Conservation (phyloP, 1,140 invertebrate genomes). For the Melanaphis sacchari region DNA sequence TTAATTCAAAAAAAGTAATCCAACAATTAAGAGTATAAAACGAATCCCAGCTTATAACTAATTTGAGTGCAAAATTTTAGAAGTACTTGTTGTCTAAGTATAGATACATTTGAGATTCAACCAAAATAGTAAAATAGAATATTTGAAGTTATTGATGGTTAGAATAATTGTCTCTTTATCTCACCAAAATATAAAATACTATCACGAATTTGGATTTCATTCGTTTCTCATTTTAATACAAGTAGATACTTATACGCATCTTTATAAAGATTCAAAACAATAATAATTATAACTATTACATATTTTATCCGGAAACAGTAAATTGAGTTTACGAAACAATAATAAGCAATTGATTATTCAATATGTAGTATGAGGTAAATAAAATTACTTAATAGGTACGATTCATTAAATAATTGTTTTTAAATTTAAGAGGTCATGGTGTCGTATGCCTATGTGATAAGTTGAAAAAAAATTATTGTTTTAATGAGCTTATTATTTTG, state of each 20-base stretch:
- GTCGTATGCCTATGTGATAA: background rate
- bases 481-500: background rate
- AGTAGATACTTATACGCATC: background rate
- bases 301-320: background rate
- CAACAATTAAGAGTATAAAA: too few relatives aligned
- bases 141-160: background rate
- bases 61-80: background rate
- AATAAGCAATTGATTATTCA: background rate
- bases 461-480: background rate
- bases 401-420: slow-evolving; percentile 21
- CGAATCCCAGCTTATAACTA: background rate
- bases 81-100: background rate
- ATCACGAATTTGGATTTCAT: background rate
- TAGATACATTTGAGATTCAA: background rate
- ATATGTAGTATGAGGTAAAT: background rate
- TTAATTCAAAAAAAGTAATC: too few relatives aligned
- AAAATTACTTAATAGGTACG: background rate
- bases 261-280: background rate
- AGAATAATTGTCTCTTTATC: background rate
- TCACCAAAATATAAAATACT: background rate
- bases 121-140: background rate
- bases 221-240: background rate
- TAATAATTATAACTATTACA: background rate
- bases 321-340: background rate
- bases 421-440: background rate